Evolutionary conservation across 2,888 invertebrate genomes (phyloP).

Genomic region (Vesta saturnalis): DNA sequence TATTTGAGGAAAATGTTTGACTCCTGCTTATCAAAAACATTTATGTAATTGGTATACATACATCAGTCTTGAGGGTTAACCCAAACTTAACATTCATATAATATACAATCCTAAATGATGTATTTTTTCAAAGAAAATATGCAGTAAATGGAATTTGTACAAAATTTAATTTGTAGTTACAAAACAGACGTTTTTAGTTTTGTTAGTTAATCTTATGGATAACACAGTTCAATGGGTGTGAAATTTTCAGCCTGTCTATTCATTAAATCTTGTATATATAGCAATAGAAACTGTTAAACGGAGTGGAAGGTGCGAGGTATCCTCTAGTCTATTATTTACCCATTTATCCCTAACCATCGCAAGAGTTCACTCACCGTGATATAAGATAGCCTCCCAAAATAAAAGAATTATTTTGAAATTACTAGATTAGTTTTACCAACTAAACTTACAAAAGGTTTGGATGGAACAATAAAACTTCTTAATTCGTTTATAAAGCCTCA

Average conservation of each 20-base stretch:
- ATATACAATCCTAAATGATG: no score
- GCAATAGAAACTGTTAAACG: not conserved
- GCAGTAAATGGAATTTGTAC: no score
- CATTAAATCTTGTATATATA: not conserved
- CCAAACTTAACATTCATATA: no score
- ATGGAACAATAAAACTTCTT: no score
- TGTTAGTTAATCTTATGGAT: not conserved
- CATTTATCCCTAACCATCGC: not conserved
- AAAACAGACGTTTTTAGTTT: not conserved
- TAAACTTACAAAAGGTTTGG: no score
- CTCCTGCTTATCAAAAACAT: no score
- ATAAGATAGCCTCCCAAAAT: not conserved
- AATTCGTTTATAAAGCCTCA: no score
- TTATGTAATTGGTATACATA: no score
- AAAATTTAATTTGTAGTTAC: not conserved
- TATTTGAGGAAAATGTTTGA: no score
- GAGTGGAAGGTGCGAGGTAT: conserved; percentile 5
- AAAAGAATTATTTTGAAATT: not conserved
- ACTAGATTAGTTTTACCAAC: no score
- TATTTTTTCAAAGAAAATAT: no score
- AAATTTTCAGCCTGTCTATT: conserved; percentile 5
- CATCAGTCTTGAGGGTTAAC: no score
- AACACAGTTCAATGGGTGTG: conserved; percentile 6
- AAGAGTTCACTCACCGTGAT: not conserved
- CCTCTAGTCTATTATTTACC: not conserved